Evolutionary conservation across 2,113 vertebrate species (phyloP).

Genomic region (Rhadina sibilatrix): DNA sequence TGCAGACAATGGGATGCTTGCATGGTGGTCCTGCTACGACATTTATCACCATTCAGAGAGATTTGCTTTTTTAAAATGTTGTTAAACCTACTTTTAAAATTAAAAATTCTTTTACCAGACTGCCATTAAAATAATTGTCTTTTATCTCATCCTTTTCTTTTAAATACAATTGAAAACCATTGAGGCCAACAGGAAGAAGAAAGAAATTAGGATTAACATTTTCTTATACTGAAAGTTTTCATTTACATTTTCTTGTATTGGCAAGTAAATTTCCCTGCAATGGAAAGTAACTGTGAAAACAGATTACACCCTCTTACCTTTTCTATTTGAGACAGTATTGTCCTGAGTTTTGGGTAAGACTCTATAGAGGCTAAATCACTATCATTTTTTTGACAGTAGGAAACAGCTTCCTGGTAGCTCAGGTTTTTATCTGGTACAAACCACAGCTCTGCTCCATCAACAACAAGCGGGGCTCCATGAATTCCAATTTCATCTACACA

Average conservation of each 20-base stretch:
- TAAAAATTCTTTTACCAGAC: background rate
- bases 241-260: background rate
- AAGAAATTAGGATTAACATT: background rate
- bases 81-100: background rate
- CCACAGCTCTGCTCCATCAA: conserved; percentile 91
- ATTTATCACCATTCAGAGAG: background rate
- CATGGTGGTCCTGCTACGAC: background rate
- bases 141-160: background rate
- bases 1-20: background rate
- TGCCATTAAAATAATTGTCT: background rate
- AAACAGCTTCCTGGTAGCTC: conserved; percentile 80
- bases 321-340: conserved; percentile 71
- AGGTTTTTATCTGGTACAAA: conserved; percentile 82
- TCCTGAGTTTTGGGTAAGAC: conserved; percentile 56
- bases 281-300: background rate
- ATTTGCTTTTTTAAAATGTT: rapidly evolving
- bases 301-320: conserved; percentile 66
- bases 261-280: background rate
- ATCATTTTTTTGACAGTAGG: conserved; percentile 80
- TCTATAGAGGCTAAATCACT: conserved; percentile 82
- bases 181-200: background rate
- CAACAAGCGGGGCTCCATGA: conserved; percentile 79
- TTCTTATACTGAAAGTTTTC: background rate
- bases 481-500: conserved; percentile 78
- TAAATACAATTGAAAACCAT: background rate